phyloP scores from a whole-genome alignment of 2,888 invertebrate species.

The Meandrusa payeni region DNA sequence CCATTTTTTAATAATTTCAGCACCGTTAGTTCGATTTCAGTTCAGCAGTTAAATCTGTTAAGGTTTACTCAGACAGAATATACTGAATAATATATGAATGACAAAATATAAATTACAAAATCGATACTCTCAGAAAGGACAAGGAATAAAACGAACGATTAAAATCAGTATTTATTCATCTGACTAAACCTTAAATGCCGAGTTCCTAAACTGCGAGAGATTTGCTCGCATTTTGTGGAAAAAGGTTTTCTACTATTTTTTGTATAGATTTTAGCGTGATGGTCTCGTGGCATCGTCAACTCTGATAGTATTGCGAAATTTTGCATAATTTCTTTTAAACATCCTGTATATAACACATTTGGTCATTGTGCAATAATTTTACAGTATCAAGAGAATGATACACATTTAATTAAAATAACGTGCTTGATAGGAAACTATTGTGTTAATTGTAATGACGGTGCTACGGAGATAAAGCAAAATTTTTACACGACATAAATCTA shows the following conservation, averaged over 20 bases:
- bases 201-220: constrained; percentile 19
- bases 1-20: constrained; percentile 4
- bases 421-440: too few relatives aligned
- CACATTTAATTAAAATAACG: too few relatives aligned
- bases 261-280: constrained; percentile 10
- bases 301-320: background rate
- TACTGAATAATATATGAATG: background rate
- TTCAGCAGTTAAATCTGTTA: constrained; percentile 13
- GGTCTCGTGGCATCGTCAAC: constrained; percentile 4
- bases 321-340: constrained; percentile 3
- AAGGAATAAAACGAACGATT: too few relatives aligned
- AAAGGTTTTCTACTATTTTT: constrained; percentile 18
- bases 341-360: constrained; percentile 4
- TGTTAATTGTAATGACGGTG: constrained; percentile 2
- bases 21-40: constrained; percentile 7
- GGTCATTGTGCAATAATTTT: constrained; percentile 6
- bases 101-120: too few relatives aligned
- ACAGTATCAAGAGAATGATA: background rate
- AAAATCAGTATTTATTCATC: background rate
- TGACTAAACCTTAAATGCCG: constrained; percentile 8
- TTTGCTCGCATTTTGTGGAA: constrained; percentile 11
- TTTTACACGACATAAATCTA: constrained; percentile 14
- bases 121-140: too few relatives aligned
- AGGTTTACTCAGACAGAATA: constrained; percentile 5
- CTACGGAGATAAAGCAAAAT: constrained; percentile 5